phyloP scores from a whole-genome alignment of 2,888 invertebrate species.

The Plagodis pulveraria region DNA sequence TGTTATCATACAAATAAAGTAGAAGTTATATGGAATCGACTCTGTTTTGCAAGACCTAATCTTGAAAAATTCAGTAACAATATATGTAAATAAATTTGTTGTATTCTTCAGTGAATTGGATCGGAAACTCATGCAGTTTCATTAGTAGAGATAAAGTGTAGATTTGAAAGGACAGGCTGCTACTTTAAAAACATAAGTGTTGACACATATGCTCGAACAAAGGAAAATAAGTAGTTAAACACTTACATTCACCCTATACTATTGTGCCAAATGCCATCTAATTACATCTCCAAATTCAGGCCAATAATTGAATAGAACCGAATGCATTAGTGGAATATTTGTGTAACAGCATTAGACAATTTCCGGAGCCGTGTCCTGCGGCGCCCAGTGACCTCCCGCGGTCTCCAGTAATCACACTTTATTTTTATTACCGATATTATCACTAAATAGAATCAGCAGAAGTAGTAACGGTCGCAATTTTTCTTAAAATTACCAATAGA shows the following conservation, averaged over 20 bases:
- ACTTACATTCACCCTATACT: background rate
- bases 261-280: constrained; percentile 4
- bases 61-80: too few species aligned
- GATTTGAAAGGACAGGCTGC: too few species aligned
- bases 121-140: too few species aligned
- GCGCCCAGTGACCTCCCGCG: constrained; percentile 58
- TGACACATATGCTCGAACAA: too few species aligned
- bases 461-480: constrained; percentile 41
- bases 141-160: too few species aligned
- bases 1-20: too few species aligned
- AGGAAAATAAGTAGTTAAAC: background rate
- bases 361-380: constrained; percentile 57
- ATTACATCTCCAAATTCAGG: constrained; percentile 25
- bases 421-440: constrained; percentile 65
- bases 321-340: constrained; percentile 52
- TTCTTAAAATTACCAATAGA: constrained; percentile 34
- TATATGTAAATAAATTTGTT: too few species aligned
- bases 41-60: too few species aligned
- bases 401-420: constrained; percentile 62
- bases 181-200: too few species aligned
- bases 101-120: too few species aligned
- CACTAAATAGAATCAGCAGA: constrained; percentile 46
- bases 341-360: constrained; percentile 70
- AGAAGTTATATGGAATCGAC: too few species aligned
- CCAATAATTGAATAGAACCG: constrained; percentile 38